phyloP scores from a whole-genome alignment of 1,140 invertebrate species.

The Drosophila setifemur region DNA sequence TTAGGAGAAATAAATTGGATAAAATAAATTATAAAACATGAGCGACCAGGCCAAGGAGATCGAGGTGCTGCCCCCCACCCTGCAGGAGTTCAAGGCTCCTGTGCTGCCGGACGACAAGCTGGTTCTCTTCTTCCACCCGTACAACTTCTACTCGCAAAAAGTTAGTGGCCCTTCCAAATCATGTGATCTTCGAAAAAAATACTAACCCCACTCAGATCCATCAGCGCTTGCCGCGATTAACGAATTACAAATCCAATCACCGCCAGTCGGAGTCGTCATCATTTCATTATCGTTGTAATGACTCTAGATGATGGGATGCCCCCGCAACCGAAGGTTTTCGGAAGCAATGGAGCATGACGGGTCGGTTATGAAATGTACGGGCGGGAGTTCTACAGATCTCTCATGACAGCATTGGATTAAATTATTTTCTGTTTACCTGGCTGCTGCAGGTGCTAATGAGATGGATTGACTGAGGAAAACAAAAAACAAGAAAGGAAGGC shows the following conservation, averaged over 20 bases:
- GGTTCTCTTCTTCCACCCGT: slow-evolving; percentile 87
- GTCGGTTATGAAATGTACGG: background rate
- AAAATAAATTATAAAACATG: slow-evolving; percentile 3
- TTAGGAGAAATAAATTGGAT: background rate
- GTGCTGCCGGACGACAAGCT: slow-evolving; percentile 82
- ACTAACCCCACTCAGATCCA: slow-evolving; percentile 7
- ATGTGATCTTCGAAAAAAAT: slow-evolving; percentile 47
- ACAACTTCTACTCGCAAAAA: slow-evolving; percentile 90
- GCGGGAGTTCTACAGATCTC: slow-evolving; percentile 9
- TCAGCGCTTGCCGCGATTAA: slow-evolving; percentile 23
- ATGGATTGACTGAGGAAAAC: slow-evolving; percentile 6
- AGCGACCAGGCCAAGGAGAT: slow-evolving; percentile 40
- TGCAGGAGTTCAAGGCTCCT: slow-evolving; percentile 66
- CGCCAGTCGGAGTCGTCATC: slow-evolving; percentile 24
- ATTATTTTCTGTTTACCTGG: slow-evolving; percentile 34
- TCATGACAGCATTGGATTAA: slow-evolving; percentile 39
- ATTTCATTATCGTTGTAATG: slow-evolving; percentile 30
- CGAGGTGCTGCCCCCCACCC: slow-evolving; percentile 1
- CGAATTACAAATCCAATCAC: slow-evolving; percentile 54
- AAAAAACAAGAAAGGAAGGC: too few relatives aligned
- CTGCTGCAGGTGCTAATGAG: slow-evolving; percentile 51
- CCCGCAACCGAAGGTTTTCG: background rate
- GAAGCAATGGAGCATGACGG: slow-evolving; percentile 48
- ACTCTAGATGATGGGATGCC: slow-evolving; percentile 8
- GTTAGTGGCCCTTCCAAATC: slow-evolving; percentile 82